A percentile compares a stretch with the other conserved stretches of the same genome.
Conservation (phyloP, 2,888 invertebrate genomes). For the Pheosia tremula region DNA sequence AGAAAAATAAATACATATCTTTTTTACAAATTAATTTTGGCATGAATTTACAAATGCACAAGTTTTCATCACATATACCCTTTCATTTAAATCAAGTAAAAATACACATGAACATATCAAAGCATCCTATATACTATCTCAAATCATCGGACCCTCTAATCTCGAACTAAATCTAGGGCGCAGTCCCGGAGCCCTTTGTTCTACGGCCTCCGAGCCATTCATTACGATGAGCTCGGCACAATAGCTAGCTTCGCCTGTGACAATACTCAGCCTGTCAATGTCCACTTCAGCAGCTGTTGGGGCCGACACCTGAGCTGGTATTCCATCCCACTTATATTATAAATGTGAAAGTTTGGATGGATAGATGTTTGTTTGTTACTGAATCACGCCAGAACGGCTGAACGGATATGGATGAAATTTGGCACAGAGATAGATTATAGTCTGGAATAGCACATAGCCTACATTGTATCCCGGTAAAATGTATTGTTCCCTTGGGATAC, state of each 20-base stretch:
- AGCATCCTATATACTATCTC: not conserved
- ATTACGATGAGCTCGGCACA: not conserved
- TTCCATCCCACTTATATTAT: not conserved
- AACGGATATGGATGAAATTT: too few relatives aligned
- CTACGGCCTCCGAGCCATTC: not conserved
- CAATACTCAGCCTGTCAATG: conserved; percentile 24
- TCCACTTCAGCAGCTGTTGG: conserved; percentile 48
- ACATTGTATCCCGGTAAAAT: too few relatives aligned
- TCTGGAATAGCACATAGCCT: too few relatives aligned
- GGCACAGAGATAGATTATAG: too few relatives aligned
- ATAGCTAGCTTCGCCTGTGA: not conserved
- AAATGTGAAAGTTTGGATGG: not conserved
- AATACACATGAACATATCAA: not conserved
- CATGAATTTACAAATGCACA: too few relatives aligned
- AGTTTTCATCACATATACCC: not conserved
- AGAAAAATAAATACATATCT: too few relatives aligned
- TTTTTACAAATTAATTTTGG: too few relatives aligned
- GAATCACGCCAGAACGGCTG: too few relatives aligned
- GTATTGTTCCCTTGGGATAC: too few relatives aligned
- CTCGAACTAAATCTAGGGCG: conserved; percentile 1
- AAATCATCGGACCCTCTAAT: not conserved
- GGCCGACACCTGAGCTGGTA: conserved; percentile 43
- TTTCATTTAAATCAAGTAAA: not conserved
- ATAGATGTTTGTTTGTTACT: not conserved
- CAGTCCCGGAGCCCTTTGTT: not conserved